Percentiles rank a stretch among this genome's conserved stretches.
Conservation (phyloP, 1,140 invertebrate species). For the Ridgeia piscesae region DNA sequence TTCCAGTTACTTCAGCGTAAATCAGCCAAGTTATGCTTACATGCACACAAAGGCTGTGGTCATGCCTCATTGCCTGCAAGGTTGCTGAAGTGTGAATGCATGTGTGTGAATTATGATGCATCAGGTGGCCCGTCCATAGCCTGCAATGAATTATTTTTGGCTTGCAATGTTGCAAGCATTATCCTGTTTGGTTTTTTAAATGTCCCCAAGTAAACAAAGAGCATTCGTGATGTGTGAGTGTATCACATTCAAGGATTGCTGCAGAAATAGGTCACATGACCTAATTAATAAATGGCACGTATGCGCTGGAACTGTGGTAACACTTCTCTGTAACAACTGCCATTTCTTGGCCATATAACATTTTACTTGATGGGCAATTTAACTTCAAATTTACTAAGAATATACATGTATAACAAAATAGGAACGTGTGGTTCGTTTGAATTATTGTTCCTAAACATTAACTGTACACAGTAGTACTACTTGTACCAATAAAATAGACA, state of each 20-base stretch:
- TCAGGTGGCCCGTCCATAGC: neutral
- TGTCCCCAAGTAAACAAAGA: neutral
- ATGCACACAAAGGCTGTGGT: neutral
- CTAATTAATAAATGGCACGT: neutral
- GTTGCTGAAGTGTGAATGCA: neutral
- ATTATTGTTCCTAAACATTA: too few relatives aligned
- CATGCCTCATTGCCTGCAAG: neutral
- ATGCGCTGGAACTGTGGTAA: too few relatives aligned
- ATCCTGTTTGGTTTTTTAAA: neutral
- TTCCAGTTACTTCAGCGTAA: neutral
- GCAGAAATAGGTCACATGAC: neutral
- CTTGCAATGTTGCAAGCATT: too few relatives aligned
- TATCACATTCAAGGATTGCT: neutral
- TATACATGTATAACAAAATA: too few relatives aligned
- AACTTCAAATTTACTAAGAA: too few relatives aligned
- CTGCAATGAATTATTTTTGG: neutral
- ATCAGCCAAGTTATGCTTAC: neutral
- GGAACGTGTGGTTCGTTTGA: too few relatives aligned
- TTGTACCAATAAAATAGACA: too few relatives aligned
- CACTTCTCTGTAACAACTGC: too few relatives aligned
- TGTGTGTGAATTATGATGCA: neutral
- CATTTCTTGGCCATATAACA: too few relatives aligned
- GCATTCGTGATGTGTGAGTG: neutral
- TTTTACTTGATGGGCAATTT: too few relatives aligned
- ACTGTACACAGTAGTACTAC: too few relatives aligned